Conservation (phyloP, 2,888 invertebrate species). For the Philonicus albiceps region DNA sequence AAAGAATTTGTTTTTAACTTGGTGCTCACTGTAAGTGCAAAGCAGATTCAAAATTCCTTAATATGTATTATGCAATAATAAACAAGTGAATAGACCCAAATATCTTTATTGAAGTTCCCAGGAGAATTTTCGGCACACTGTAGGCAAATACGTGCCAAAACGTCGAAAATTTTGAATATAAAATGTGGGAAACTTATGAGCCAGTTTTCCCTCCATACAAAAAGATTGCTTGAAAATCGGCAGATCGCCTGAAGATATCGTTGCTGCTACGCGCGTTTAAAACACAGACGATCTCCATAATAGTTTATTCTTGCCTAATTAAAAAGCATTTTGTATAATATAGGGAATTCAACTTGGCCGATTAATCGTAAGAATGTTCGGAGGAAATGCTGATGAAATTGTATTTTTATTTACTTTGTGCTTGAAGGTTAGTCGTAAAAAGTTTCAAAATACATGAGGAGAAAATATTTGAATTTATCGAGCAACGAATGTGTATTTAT, state of each 20-base stretch:
- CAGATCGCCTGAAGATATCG: background rate
- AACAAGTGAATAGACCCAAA: too few relatives aligned
- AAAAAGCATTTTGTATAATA: background rate
- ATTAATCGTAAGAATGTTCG: background rate
- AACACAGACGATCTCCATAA: background rate
- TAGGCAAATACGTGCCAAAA: background rate
- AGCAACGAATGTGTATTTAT: background rate
- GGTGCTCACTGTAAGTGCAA: too few relatives aligned
- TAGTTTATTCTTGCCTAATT: background rate
- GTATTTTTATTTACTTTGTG: background rate
- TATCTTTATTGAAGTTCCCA: background rate
- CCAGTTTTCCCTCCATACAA: background rate
- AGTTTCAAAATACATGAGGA: background rate
- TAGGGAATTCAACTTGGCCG: background rate
- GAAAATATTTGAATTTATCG: background rate
- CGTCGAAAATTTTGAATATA: background rate
- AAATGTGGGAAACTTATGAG: background rate
- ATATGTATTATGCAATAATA: too few relatives aligned
- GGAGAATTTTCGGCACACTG: background rate
- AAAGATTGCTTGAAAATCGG: background rate
- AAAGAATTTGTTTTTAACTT: too few relatives aligned
- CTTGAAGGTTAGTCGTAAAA: constrained; percentile 1
- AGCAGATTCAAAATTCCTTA: too few relatives aligned
- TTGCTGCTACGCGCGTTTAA: background rate
- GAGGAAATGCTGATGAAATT: background rate